A percentile compares a stretch with the other conserved stretches of the same genome.
phyloP scores from a whole-genome alignment of 2,888 invertebrate genomes.

The Trichogramma evanescens region DNA sequence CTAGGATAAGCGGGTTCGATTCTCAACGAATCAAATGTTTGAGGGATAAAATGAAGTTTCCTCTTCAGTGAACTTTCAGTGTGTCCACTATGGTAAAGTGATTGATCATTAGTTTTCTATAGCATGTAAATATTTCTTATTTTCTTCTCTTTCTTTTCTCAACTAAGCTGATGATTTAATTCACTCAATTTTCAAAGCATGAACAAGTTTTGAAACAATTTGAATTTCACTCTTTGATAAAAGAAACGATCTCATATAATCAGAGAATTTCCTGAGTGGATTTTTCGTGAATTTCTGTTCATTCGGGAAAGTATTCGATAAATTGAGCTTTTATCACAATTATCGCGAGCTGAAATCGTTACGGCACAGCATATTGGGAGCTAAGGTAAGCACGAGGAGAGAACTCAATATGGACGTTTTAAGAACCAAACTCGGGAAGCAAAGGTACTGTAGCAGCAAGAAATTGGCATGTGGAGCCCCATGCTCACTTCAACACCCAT shows the following conservation, averaged over 20 bases:
- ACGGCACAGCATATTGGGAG: no score
- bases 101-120: conserved; percentile 75
- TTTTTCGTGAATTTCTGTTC: conserved; percentile 69
- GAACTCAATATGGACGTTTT: no score
- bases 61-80: conserved; percentile 90
- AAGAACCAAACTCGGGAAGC: no score
- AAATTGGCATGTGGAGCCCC: no score
- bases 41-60: conserved; percentile 84
- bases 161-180: conserved; percentile 74
- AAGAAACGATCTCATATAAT: conserved; percentile 86
- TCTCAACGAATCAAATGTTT: conserved; percentile 70
- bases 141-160: conserved; percentile 51
- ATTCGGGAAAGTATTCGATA: no score
- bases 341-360: no score
- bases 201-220: conserved; percentile 78
- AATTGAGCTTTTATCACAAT: no score
- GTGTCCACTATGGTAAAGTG: conserved; percentile 69
- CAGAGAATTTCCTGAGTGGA: conserved; percentile 88
- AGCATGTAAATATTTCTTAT: conserved; percentile 74
- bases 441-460: no score
- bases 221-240: conserved; percentile 81
- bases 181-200: conserved; percentile 96
- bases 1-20: conserved; percentile 81
- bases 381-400: no score
- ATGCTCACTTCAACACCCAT: no score